phyloP scores from a whole-genome alignment of 2,888 invertebrate genomes.

The Microplitis manilae region DNA sequence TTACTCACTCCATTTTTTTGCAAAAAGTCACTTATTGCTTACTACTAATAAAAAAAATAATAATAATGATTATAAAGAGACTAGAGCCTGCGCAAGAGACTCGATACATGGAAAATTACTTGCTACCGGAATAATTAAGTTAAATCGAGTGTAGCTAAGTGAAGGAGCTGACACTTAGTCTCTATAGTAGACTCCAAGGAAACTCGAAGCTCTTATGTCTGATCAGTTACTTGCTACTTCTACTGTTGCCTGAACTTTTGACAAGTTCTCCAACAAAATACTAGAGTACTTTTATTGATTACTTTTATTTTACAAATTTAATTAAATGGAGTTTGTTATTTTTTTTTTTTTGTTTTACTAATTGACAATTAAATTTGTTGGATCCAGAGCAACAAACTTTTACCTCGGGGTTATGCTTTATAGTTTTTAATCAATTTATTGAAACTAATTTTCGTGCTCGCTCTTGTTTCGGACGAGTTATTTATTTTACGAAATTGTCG shows the following conservation, averaged over 20 bases:
- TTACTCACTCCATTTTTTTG: too few species aligned
- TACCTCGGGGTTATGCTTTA: too few species aligned
- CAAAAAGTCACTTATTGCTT: too few species aligned
- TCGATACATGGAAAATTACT: constrained; percentile 29
- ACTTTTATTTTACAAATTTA: background rate
- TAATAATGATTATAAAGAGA: background rate
- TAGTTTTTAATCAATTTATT: too few species aligned
- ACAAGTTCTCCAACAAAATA: background rate
- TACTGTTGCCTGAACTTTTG: background rate
- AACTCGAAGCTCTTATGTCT: background rate
- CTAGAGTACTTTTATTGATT: background rate
- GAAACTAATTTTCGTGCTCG: too few species aligned
- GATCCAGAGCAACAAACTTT: too few species aligned
- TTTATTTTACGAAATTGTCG: too few species aligned
- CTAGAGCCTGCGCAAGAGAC: background rate
- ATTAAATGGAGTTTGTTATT: background rate
- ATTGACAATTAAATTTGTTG: too few species aligned
- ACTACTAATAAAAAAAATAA: background rate
- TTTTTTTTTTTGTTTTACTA: background rate
- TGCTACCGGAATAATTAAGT: constrained; percentile 34
- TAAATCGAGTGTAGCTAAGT: constrained; percentile 13
- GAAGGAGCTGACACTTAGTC: background rate
- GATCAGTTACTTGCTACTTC: constrained; percentile 8
- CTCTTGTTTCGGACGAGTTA: too few species aligned
- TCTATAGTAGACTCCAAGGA: background rate